Evolutionary conservation across 2,113 vertebrate species (phyloP).

Genomic region (Xenus cinereus): DNA sequence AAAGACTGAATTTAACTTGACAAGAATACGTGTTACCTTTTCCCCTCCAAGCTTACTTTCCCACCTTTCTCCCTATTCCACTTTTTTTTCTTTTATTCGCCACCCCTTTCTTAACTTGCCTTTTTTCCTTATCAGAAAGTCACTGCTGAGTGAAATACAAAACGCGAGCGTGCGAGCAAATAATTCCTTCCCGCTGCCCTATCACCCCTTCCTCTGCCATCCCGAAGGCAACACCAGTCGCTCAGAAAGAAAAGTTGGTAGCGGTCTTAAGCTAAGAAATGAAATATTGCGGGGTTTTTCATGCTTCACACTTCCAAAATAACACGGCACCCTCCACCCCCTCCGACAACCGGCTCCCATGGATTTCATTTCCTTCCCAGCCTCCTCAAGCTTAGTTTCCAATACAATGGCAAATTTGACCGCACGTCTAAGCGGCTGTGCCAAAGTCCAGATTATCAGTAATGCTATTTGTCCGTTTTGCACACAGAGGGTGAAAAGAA

Average conservation of each 20-base stretch:
- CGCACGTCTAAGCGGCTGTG: background rate
- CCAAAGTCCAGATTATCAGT: background rate
- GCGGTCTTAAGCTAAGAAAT: background rate
- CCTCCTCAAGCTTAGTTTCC: background rate
- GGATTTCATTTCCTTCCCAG: background rate
- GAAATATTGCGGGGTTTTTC: background rate
- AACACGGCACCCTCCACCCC: background rate
- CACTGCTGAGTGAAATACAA: background rate
- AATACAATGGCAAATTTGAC: background rate
- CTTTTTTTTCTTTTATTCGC: background rate
- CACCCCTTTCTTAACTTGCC: background rate
- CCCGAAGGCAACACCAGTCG: background rate
- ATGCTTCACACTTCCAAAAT: background rate
- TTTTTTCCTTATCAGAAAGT: background rate
- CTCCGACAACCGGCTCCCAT: background rate
- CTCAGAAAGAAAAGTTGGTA: background rate
- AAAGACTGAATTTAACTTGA: background rate
- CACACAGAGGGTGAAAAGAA: background rate
- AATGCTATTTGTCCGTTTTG: background rate
- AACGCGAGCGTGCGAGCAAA: background rate
- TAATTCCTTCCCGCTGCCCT: slow-evolving; percentile 4
- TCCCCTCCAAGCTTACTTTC: background rate
- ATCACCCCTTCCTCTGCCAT: background rate
- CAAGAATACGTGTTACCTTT: background rate
- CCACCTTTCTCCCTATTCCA: slow-evolving; percentile 6